Base-by-base conservation (phyloP, 2,113 vertebrate genomes). In the Gallinago undulata region DNA sequence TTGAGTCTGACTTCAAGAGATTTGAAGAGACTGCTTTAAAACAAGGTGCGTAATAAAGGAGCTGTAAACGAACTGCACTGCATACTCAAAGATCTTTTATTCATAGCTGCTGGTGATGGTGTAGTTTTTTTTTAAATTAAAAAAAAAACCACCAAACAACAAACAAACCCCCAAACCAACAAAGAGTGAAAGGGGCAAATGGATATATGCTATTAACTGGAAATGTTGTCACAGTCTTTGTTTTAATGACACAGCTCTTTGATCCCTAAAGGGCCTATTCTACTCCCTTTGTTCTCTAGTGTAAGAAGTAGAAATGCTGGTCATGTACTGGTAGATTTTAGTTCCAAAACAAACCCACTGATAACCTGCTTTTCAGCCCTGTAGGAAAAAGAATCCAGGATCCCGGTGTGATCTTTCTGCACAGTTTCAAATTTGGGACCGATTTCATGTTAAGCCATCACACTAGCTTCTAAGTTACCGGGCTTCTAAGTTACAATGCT, bases 141-240 rank as follows among this genome's bases (percentile, higher is more conserved):
- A 68, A 12, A n/a, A 30, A 28, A 27, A 39, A 47, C 24, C 25
- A 45, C 13, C 15, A 28, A 72, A 35, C 24, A 33, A 21, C 19
- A 41, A 87, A 68, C 10, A 30, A 27, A 31, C 30, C 19, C 27
- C 15, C 27, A 37, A 37, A 5, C 11, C 21, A 70, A 43, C 12
- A 8, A 17, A 1, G 9, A n/a, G n/a, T n/a, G 60, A 15, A 33
- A 21, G 0, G 19, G n/a, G 45, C 39, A 48, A 28, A 8, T 17
- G 33, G 37, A 31, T 31, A 5, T 10, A 1, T n/a, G 31, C 19
- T 9, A 4, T 23, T 55, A 39, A 2, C 19, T 53, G 48, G 64
- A 19, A 45, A 37, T 7, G 11, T 8, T 67, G 43, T 50, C 23
- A 27, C 19, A 51, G 24, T 25, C 13, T 39, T 30, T 67, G n/a